phyloP scores from a whole-genome alignment of 2,888 invertebrate species.

The Hydrotaea diabolus region DNA sequence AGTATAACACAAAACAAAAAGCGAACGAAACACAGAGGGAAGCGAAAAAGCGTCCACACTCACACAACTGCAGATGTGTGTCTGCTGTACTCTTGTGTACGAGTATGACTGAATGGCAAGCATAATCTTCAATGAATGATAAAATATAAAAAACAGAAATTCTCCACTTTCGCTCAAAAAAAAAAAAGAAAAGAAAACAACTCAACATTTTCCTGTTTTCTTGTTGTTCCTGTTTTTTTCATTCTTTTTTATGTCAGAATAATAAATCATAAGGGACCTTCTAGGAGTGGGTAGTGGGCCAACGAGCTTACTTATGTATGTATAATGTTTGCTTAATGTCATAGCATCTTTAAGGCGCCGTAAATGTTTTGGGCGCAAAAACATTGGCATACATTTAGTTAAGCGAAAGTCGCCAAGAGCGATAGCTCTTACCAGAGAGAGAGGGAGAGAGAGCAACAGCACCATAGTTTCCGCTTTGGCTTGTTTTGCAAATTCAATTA shows the following conservation, averaged over 20 bases:
- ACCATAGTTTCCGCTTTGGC: not conserved
- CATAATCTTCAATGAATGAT: conserved; percentile 35
- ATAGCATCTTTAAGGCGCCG: conserved; percentile 43
- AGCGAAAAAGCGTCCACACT: not conserved
- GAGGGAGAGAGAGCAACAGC: no score
- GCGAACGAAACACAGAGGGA: not conserved
- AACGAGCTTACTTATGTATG: not conserved
- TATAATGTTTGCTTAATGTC: conserved; percentile 30
- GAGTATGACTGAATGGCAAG: not conserved
- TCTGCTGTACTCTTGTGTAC: no score
- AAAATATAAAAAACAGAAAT: conserved; percentile 28
- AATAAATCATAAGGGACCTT: conserved; percentile 17
- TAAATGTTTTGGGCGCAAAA: conserved; percentile 5
- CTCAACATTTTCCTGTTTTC: not conserved
- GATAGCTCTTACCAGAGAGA: no score
- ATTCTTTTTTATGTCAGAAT: no score
- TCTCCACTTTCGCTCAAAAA: not conserved
- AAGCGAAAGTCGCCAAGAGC: not conserved
- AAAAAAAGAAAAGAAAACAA: not conserved
- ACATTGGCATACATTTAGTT: not conserved
- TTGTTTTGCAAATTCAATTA: not conserved
- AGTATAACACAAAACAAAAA: conserved; percentile 24
- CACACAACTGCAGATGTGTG: not conserved
- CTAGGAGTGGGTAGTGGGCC: not conserved
- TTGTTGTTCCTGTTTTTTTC: no score